phyloP scores from a whole-genome alignment of 1,140 invertebrate genomes.

The Zophobas morio region DNA sequence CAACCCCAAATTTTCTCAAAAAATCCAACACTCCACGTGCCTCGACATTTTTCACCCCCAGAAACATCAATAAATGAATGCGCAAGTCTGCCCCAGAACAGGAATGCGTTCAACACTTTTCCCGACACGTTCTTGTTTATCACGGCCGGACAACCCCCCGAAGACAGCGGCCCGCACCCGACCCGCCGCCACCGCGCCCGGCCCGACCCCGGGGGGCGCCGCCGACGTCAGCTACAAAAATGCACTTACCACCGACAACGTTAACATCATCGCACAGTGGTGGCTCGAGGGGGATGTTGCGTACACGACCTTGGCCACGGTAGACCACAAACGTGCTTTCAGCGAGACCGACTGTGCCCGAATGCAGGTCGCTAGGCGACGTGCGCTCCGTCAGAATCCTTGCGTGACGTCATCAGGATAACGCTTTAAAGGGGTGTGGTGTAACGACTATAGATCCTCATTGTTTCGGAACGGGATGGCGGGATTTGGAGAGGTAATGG shows the following conservation, averaged over 20 bases:
- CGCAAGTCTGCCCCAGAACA: constrained; percentile 33
- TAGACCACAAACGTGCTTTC: constrained; percentile 50
- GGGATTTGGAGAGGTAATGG: background rate
- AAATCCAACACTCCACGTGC: constrained; percentile 6
- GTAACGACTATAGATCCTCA: constrained; percentile 27
- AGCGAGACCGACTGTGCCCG: constrained; percentile 54
- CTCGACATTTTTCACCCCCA: background rate
- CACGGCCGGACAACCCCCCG: background rate
- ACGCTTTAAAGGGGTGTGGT: constrained; percentile 44
- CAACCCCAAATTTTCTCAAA: too few relatives aligned
- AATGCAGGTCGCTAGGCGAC: constrained; percentile 57
- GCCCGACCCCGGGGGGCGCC: background rate
- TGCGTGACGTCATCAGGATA: constrained; percentile 45
- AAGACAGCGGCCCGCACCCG: background rate
- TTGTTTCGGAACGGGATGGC: constrained; percentile 4
- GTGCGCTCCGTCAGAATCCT: constrained; percentile 49
- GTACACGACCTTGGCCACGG: constrained; percentile 43
- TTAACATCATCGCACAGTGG: constrained; percentile 59
- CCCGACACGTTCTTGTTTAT: constrained; percentile 12
- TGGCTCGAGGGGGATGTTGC: constrained; percentile 22
- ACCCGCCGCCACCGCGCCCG: background rate
- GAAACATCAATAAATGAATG: constrained; percentile 27
- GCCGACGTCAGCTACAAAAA: constrained; percentile 20
- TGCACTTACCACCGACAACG: constrained; percentile 58
- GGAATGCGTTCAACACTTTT: constrained; percentile 19